Conservation (phyloP, 2,113 vertebrate genomes). For the Xiphophorus couchianus region DNA sequence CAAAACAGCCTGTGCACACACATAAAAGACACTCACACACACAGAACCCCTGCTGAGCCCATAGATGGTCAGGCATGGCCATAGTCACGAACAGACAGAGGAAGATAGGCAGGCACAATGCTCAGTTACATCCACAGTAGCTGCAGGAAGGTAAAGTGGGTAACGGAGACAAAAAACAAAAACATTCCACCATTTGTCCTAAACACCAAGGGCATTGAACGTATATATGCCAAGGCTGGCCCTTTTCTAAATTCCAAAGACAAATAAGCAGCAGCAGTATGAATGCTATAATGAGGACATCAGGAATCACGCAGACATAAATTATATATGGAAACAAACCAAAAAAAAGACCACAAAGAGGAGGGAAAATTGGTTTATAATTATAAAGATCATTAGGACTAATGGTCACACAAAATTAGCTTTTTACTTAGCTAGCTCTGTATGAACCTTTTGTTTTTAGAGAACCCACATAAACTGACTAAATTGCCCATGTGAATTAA, state of each 20-base stretch:
- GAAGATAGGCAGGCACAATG: constrained; percentile 22
- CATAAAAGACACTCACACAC: constrained; percentile 12
- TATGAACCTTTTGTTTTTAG: background rate
- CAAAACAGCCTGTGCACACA: constrained; percentile 11
- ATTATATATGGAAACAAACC: background rate
- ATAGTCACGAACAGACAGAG: constrained; percentile 29
- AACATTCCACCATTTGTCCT: constrained; percentile 56
- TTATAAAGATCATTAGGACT: background rate
- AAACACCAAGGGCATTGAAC: constrained; percentile 52
- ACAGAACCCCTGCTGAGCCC: constrained; percentile 38
- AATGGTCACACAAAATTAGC: background rate
- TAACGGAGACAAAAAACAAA: constrained; percentile 6
- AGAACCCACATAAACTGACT: background rate
- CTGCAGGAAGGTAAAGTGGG: constrained; percentile 22
- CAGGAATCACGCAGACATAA: background rate
- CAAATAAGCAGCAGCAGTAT: constrained; percentile 32
- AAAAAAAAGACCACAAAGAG: background rate
- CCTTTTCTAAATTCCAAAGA: constrained; percentile 70
- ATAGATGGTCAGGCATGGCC: constrained; percentile 34
- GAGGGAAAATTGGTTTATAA: too few relatives aligned
- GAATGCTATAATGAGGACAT: background rate
- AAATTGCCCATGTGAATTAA: background rate
- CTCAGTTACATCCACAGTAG: constrained; percentile 37
- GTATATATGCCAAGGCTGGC: constrained; percentile 50
- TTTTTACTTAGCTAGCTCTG: background rate